Percentiles rank a stretch among this genome's conserved stretches.
Conservation (phyloP, 2,888 invertebrate species). For the Nebria salina region DNA sequence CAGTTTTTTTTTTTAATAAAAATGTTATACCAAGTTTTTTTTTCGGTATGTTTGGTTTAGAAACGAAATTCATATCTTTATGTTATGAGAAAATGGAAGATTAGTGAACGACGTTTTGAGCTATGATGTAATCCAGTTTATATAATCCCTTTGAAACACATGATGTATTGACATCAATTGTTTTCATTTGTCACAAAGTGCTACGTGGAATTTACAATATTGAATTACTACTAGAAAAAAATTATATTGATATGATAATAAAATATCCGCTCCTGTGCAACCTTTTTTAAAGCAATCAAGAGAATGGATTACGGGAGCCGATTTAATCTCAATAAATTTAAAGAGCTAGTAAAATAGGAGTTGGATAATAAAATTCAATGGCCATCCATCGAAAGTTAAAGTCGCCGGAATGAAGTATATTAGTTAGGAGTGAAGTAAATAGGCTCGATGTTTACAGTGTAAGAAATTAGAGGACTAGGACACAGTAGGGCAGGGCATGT, state of each 20-base stretch:
- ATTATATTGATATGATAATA: not conserved
- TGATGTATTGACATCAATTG: not conserved
- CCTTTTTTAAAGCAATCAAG: not conserved
- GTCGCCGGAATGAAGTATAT: not conserved
- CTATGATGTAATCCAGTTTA: not conserved
- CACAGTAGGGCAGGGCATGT: constrained; percentile 10
- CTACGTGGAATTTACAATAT: not conserved
- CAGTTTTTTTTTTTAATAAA: no score
- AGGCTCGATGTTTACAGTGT: not conserved
- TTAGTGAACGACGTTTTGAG: not conserved
- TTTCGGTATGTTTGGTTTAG: no score
- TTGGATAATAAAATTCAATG: constrained; percentile 22
- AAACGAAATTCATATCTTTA: no score
- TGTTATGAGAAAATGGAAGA: not conserved
- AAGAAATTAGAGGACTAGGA: constrained; percentile 3
- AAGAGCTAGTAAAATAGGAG: not conserved
- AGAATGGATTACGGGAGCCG: not conserved
- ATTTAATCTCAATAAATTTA: not conserved
- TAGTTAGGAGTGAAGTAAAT: not conserved
- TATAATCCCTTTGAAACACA: not conserved
- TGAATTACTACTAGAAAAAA: not conserved
- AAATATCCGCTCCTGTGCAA: not conserved
- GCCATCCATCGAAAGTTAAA: constrained; percentile 16
- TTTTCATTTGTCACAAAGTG: not conserved
- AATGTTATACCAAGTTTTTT: no score